A percentile compares a stretch with the other conserved stretches of the same genome.
Evolutionary conservation across 2,797 vertebrate genomes (phyloP).

Genomic region (Fringilla coelebs): DNA sequence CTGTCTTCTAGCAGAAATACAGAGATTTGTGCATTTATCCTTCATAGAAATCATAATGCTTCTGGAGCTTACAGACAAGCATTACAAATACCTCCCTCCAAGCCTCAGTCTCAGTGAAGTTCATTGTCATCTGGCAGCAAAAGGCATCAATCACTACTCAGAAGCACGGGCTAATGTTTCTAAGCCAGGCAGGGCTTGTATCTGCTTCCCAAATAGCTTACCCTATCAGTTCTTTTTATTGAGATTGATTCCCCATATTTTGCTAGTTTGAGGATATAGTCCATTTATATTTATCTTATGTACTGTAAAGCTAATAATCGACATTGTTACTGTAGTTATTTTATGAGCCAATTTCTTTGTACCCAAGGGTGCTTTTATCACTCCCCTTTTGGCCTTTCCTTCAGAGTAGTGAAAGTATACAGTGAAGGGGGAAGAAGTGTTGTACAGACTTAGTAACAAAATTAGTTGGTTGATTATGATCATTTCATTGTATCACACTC

Average conservation of each 20-base stretch:
- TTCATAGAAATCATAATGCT: background rate
- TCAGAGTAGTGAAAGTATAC: background rate
- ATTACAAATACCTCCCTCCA: conserved; percentile 39
- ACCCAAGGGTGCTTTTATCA: conserved; percentile 41
- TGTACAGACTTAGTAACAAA: background rate
- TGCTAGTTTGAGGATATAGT: conserved; percentile 49
- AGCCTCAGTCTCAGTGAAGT: background rate
- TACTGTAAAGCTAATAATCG: conserved; percentile 59
- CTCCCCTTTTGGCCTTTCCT: conserved; percentile 21
- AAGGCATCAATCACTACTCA: conserved; percentile 50
- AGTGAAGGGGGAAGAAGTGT: background rate
- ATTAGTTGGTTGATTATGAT: background rate
- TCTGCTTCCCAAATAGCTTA: conserved; percentile 62
- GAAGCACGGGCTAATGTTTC: conserved; percentile 48
- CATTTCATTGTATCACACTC: background rate
- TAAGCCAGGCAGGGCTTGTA: conserved; percentile 41
- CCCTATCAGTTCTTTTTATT: conserved; percentile 66
- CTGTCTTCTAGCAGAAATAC: conserved; percentile 19
- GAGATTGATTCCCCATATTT: conserved; percentile 66
- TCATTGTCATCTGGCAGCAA: conserved; percentile 41
- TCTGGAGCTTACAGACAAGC: conserved; percentile 4
- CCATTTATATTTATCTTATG: conserved; percentile 65
- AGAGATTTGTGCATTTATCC: conserved; percentile 30
- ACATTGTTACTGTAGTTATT: conserved; percentile 55
- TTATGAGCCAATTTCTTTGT: conserved; percentile 53